A percentile compares a stretch with the other conserved stretches of the same genome.
These are phyloP conservation scores for Podotricha telesiphe DNA, from an alignment of 2,888 invertebrate genomes.

Conservation along the genomic window DNA sequence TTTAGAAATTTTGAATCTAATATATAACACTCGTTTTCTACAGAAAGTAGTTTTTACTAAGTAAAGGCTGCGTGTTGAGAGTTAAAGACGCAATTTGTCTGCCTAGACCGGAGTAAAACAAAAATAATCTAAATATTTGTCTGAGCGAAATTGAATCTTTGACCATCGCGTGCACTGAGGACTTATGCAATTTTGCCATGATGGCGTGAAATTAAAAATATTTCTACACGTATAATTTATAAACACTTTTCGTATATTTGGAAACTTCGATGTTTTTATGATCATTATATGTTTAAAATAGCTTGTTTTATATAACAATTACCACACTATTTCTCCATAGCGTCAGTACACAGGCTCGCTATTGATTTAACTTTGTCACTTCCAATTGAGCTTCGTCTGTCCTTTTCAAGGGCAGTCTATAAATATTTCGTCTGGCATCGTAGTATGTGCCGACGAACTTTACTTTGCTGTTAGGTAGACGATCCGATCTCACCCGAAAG, in stretches of 20 bases:
- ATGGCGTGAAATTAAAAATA: no score
- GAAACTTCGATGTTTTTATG: no score
- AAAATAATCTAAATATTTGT: no score
- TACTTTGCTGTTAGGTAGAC: constrained; percentile 30
- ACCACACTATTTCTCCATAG: neutral
- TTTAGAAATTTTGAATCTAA: neutral
- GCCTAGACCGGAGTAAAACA: no score
- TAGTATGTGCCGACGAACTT: constrained; percentile 43
- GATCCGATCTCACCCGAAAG: constrained; percentile 1
- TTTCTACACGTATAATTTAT: no score
- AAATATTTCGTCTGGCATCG: constrained; percentile 55
- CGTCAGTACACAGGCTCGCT: neutral
- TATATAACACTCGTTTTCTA: no score
- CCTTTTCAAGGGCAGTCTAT: constrained; percentile 72
- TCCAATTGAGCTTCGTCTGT: constrained; percentile 48
- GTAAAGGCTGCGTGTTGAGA: no score
- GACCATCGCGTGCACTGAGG: neutral
- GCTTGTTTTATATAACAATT: neutral
- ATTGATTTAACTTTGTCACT: constrained; percentile 35
- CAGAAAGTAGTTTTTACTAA: no score
- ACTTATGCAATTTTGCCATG: neutral
- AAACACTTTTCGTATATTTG: no score
- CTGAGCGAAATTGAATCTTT: neutral
- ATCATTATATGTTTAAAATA: no score
- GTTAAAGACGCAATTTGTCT: no score